Percentiles rank a stretch among this genome's conserved stretches.
These are phyloP conservation scores for Sycophaga agraensis DNA, from an alignment of 1,140 invertebrate genomes.

Conservation along the genomic window DNA sequence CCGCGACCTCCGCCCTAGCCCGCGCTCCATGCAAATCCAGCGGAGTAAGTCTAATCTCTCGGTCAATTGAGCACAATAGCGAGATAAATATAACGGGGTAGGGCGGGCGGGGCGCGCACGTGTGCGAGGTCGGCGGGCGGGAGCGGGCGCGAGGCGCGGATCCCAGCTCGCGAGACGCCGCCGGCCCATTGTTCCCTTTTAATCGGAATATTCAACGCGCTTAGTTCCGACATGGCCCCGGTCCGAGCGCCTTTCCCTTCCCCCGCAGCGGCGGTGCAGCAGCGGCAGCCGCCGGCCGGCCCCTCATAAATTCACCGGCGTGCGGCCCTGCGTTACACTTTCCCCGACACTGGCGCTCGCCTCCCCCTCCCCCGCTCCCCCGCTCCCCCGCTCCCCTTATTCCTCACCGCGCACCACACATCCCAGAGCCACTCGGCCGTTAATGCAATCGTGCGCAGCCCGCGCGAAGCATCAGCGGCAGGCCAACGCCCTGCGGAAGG, in stretches of 20 bases:
- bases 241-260: not conserved
- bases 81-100: slow-evolving; percentile 16
- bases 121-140: too few relatives aligned
- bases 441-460: too few relatives aligned
- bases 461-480: too few relatives aligned
- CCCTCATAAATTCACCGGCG: slow-evolving; percentile 35
- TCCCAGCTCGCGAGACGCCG: slow-evolving; percentile 18
- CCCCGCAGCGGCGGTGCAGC: not conserved
- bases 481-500: too few relatives aligned
- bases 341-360: not conserved
- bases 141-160: not conserved
- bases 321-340: not conserved
- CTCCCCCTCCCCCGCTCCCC: not conserved
- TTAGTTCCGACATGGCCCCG: slow-evolving; percentile 24
- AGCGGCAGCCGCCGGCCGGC: slow-evolving; percentile 1
- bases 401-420: not conserved
- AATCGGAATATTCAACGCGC: slow-evolving; percentile 40
- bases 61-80: slow-evolving; percentile 24
- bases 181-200: slow-evolving; percentile 41
- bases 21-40: slow-evolving; percentile 4
- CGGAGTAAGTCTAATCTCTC: slow-evolving; percentile 6
- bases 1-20: too few relatives aligned
- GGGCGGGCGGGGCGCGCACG: not conserved
- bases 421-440: too few relatives aligned
- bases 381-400: not conserved